Evolutionary conservation across 2,888 invertebrate species (phyloP).

Genomic region (Mythimna lalbum): DNA sequence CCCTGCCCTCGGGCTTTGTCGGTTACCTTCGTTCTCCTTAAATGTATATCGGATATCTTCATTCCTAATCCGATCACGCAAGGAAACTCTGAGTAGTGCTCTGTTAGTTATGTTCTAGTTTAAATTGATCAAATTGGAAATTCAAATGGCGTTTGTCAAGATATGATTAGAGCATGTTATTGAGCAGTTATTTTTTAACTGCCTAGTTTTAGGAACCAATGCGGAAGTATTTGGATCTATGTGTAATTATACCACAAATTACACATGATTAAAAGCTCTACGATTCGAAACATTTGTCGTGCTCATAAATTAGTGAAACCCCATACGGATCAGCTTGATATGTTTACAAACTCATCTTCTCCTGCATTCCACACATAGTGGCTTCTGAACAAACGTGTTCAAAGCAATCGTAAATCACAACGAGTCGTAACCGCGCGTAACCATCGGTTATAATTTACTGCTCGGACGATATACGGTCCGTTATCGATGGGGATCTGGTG

Average conservation of each 20-base stretch:
- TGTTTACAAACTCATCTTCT: constrained; percentile 35
- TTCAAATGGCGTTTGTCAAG: background rate
- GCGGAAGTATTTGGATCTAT: background rate
- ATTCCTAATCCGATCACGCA: too few relatives aligned
- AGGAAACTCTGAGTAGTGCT: too few relatives aligned
- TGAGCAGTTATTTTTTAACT: background rate
- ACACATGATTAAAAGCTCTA: constrained; percentile 9
- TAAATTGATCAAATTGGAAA: constrained; percentile 8
- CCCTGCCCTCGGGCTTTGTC: too few relatives aligned
- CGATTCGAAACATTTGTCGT: constrained; percentile 14
- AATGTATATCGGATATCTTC: too few relatives aligned
- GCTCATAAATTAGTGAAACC: constrained; percentile 33
- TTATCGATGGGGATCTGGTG: constrained; percentile 10
- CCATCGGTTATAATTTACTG: constrained; percentile 47
- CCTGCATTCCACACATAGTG: constrained; percentile 20
- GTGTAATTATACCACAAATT: constrained; percentile 12
- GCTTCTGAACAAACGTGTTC: constrained; percentile 33
- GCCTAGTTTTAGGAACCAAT: constrained; percentile 3
- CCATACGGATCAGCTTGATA: constrained; percentile 26
- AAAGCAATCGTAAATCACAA: constrained; percentile 48
- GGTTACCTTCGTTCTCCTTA: too few relatives aligned
- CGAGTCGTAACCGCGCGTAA: constrained; percentile 37
- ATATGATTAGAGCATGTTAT: background rate
- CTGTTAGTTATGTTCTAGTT: background rate
- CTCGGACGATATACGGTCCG: constrained; percentile 28